Evolutionary conservation across 2,888 invertebrate species (phyloP), one percentile per base, ranked within the genome.

Genomic region (Macrosiphum euphorbiae): DNA sequence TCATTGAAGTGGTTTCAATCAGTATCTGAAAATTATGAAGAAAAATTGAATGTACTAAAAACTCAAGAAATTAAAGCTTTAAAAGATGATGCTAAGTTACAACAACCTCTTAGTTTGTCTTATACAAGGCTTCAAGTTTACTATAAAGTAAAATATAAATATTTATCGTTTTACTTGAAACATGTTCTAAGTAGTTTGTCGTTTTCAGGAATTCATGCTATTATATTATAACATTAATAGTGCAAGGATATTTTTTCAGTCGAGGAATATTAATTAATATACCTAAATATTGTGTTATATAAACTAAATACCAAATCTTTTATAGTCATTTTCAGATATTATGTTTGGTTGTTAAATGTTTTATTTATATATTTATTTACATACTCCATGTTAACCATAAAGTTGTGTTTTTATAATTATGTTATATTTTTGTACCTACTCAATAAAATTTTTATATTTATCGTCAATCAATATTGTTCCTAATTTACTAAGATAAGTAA

Each of bases 1-100:
- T 97, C 98, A 0, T 96, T 99, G 13, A 98, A 99, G 96, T 99
- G 99, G 99, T 99, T 99, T 95, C 97, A 98, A 95, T 98, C 98
- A 5, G 97, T 99, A 24, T 97, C 97, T 95, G 97, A 97, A 91
- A 98, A 98, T 95, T 97, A 98, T 95, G 96, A 96, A 13, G 96
- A 96, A 52, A 98, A 98, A 95, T 96, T 96, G 94, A 96, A 95
- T 94, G 95, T 96, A 85, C 96, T 97, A 26, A 96, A 96, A 78
- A 96, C 95, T 92, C 95, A 95, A 91, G 95, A 95, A 92, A 92
- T 95, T 50, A 92, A 94, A 90, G 95, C 95, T 52, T 95, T 92
- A 94, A 96, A 96, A 95, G 97, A 97, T n/a, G 98, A 98, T 95
- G 97, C 98, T 95, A 99, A 99, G 95, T 96, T 99, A n/a, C 98